Conservation (phyloP, 2,888 invertebrate species). For the Lymantria dispar region DNA sequence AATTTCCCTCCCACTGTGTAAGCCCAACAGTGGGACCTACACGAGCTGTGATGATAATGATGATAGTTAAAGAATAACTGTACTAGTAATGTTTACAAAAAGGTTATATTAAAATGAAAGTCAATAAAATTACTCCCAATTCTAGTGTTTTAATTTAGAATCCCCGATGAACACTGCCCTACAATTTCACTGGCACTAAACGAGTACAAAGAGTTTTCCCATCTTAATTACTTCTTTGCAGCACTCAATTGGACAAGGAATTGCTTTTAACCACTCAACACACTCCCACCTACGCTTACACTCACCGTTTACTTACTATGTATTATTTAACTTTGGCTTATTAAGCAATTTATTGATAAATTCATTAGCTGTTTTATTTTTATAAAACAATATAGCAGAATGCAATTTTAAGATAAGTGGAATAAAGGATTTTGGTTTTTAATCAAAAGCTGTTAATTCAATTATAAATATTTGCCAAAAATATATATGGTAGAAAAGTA, state of each 20-base stretch:
- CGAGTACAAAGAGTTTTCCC: conserved; percentile 39
- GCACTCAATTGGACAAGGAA: conserved; percentile 49
- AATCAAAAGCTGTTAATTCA: neutral
- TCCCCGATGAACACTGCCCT: conserved; percentile 25
- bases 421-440: neutral
- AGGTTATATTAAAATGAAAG: too few relatives aligned
- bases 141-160: neutral
- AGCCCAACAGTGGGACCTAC: too few relatives aligned
- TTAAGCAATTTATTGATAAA: conserved; percentile 3
- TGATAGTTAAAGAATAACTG: too few relatives aligned
- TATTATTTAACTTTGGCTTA: conserved; percentile 20
- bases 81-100: too few relatives aligned
- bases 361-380: neutral
- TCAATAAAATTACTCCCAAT: too few relatives aligned
- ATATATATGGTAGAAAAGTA: too few relatives aligned
- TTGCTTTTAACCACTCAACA: conserved; percentile 52
- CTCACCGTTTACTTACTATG: conserved; percentile 27
- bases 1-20: too few relatives aligned
- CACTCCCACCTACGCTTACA: conserved; percentile 30
- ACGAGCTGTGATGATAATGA: too few relatives aligned
- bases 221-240: conserved; percentile 54
- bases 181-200: conserved; percentile 24
- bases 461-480: neutral
- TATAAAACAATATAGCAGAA: neutral
- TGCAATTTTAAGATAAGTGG: neutral